A percentile compares a stretch with the other conserved stretches of the same genome.
These are phyloP conservation scores for Sabatieria punctata DNA, from an alignment of 2,888 invertebrate genomes.

Conservation along the genomic window DNA sequence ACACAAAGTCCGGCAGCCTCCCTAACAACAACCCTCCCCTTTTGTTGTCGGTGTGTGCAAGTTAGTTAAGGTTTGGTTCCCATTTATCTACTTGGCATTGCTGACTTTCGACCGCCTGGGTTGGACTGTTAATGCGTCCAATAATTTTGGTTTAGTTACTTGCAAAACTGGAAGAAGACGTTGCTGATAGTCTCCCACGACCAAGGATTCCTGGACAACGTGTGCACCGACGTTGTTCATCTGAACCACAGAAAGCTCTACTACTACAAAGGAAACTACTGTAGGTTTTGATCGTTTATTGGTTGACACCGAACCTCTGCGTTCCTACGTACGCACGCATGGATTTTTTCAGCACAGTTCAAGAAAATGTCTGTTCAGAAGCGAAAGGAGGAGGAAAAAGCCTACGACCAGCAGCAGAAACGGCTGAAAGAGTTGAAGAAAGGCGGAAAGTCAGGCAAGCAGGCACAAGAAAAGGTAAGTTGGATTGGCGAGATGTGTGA, in stretches of 20 bases:
- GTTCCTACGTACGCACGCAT: background rate
- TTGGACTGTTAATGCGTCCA: no score
- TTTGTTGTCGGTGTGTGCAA: no score
- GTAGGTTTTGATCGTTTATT: constrained; percentile 21
- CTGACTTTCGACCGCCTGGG: no score
- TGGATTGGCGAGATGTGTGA: no score
- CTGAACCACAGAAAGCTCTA: constrained; percentile 78
- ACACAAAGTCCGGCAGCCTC: no score
- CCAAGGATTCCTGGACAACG: constrained; percentile 97
- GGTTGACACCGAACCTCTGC: background rate
- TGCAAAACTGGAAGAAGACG: constrained; percentile 97
- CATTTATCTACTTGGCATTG: no score
- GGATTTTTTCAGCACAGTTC: constrained; percentile 44
- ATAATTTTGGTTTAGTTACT: constrained; percentile 54
- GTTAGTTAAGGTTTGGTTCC: no score
- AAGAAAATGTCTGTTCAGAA: constrained; percentile 98
- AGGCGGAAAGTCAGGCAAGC: constrained; percentile 80
- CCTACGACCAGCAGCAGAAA: constrained; percentile 96
- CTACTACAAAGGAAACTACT: constrained; percentile 94
- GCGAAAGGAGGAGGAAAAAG: constrained; percentile 79
- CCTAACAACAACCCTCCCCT: no score
- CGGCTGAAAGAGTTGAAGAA: constrained; percentile 87
- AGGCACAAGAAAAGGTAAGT: constrained; percentile 43
- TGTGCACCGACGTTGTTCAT: constrained; percentile 96
- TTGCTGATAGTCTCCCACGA: constrained; percentile 95